Evolutionary conservation across 2,113 vertebrate genomes (phyloP), one percentile per base, ranked within the genome.

Genomic region (Meles meles): DNA sequence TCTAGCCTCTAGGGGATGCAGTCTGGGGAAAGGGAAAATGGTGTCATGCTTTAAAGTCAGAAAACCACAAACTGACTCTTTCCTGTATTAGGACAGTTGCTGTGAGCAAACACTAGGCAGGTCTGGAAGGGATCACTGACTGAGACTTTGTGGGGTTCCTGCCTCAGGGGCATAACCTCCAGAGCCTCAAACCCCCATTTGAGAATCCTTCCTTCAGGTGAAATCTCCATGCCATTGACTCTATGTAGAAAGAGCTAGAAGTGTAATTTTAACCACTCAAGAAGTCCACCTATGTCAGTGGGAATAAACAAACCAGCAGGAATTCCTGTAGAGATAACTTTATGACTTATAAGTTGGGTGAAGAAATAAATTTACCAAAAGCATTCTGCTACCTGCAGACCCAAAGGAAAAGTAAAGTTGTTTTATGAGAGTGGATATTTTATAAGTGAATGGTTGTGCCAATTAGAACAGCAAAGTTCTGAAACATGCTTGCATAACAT

Each of bases 381-480:
- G 27, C 55, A 31, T 96, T 92, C 52, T 93, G 85, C 55, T 83
- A 57, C n/a, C 21, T 82, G 25, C 14, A 90, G 44, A 93, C 67
- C 69, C 31, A 76, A 92, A 93, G 67, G 72, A 96, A 87, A 95
- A 94, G 49, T 21, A 67, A 92, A 89, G 74, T 49, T 86, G 67
- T 69, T 90, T 93, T 86, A 71, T 71, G 21, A 39, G 27, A 93
- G 17, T 65, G 42, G 12, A 65, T 87, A 42, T 14, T 79, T 93
- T 63, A 57, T 92, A 81, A 57, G 23, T 49, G n/a, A 94, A 67
- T 84, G 18, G 13, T 80, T 91, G 37, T 91, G 29, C 31, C 52
- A 8, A 77, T 93, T 44, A 93, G 47, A 88, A 95, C 25, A 9
- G 20, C 34, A 49, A 84, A 81, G 37, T 69, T 88, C 44, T 79